phyloP scores from a whole-genome alignment of 1,140 invertebrate genomes.

The Bradysia coprophila region DNA sequence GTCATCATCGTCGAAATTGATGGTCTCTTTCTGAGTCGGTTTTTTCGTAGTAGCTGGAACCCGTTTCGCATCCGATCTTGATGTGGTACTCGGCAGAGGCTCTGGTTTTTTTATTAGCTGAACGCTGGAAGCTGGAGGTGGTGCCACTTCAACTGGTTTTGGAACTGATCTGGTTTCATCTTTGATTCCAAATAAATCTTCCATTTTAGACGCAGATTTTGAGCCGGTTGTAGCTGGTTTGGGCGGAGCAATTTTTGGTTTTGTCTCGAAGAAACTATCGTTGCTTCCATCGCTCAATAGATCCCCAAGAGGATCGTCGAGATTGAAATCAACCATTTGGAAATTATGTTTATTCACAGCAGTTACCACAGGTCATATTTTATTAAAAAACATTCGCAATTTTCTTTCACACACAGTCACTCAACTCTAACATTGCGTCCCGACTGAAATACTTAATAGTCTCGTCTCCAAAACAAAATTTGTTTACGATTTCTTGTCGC shows the following conservation, averaged over 20 bases:
- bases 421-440: slow-evolving; percentile 19
- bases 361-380: not conserved
- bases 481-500: no score
- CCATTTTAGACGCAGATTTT: slow-evolving; percentile 11
- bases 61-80: not conserved
- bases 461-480: no score
- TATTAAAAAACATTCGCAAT: no score
- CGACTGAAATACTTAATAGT: no score
- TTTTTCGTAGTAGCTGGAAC: not conserved
- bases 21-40: slow-evolving; percentile 7
- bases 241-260: slow-evolving; percentile 11
- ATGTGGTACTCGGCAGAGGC: not conserved
- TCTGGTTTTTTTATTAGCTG: not conserved
- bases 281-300: slow-evolving; percentile 27
- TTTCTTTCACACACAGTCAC: no score
- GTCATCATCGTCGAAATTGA: slow-evolving; percentile 12
- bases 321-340: slow-evolving; percentile 23
- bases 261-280: slow-evolving; percentile 28
- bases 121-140: not conserved
- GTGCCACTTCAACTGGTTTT: not conserved
- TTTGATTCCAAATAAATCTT: slow-evolving; percentile 19
- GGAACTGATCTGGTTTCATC: slow-evolving; percentile 1
- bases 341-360: no score
- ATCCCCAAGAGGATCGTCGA: slow-evolving; percentile 23
- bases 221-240: slow-evolving; percentile 9